phyloP scores from a whole-genome alignment of 2,797 vertebrate genomes.

The Sandelia bainsii region DNA sequence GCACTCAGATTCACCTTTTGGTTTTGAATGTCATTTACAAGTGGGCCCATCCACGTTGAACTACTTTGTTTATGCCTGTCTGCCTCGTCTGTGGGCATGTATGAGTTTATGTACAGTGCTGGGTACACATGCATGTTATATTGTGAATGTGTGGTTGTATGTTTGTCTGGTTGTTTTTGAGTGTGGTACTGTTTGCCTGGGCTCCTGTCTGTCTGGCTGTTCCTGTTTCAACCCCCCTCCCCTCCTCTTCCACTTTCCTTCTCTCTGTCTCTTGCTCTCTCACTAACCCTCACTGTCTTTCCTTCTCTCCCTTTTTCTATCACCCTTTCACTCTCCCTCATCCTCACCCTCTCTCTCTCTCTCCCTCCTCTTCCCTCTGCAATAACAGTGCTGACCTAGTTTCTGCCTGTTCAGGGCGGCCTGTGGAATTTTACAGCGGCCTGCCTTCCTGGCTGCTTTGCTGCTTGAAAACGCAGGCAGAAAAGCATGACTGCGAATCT shows the following conservation, averaged over 20 bases:
- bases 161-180: slow-evolving; percentile 44
- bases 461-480: slow-evolving; percentile 85
- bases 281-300: slow-evolving; percentile 36
- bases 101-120: slow-evolving; percentile 16
- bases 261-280: slow-evolving; percentile 32
- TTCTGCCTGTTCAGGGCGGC: slow-evolving; percentile 90
- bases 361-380: slow-evolving; percentile 87
- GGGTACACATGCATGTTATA: slow-evolving; percentile 45
- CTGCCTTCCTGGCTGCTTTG: slow-evolving; percentile 85
- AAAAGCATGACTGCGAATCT: slow-evolving; percentile 89
- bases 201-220: slow-evolving; percentile 74
- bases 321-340: slow-evolving; percentile 63
- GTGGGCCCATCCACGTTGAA: slow-evolving; percentile 40
- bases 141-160: slow-evolving; percentile 30
- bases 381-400: slow-evolving; percentile 93
- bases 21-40: slow-evolving; percentile 75
- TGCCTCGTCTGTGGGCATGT: slow-evolving; percentile 30
- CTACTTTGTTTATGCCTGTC: slow-evolving; percentile 65
- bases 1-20: slow-evolving; percentile 63
- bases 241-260: slow-evolving; percentile 27
- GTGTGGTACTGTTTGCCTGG: slow-evolving; percentile 55
- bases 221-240: slow-evolving; percentile 69
- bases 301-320: slow-evolving; percentile 52
- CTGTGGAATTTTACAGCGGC: slow-evolving; percentile 93
- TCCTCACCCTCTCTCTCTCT: slow-evolving; percentile 46